Base-by-base conservation (phyloP, 2,888 invertebrate species). In the Lasioglossum morio region DNA sequence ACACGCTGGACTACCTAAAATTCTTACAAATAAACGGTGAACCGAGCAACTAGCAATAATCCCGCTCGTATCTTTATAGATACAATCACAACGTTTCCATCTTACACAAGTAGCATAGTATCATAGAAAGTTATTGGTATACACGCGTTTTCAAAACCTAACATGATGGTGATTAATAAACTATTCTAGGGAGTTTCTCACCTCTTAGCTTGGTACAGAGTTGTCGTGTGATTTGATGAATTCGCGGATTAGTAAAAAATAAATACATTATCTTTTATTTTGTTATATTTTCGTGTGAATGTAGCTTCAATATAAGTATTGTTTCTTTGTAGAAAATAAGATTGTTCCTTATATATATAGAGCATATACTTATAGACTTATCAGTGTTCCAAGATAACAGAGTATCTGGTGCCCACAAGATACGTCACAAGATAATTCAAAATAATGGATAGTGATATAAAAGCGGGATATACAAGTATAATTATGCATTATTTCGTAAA, bases 11-110 rank as follows among this genome's bases (percentile, higher is more conserved):
- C 10, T 75, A 19, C 19, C n/a, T 30, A 46, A 43, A 73, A 81
- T 69, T 69, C 48, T 48, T 48, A 83, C 23, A 78, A 85, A 60
- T 72, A 78, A 63, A 81, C 60, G 53, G 78, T 77, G 43, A 81
- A 82, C 16, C 63, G 77, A 79, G 77, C 76, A 84, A 88, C 87
- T 83, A 84, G 84, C 73, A 86, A 83, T 84, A 92, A 91, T 89
- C 92, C 93, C 93, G 93, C 93, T 93, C 90, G 91, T 89, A 89
- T 87, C 87, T 90, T 89, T 85, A 81, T 63, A 84, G 80, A 75
- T 78, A 63, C 74, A 87, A 88, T 82, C 85, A 87, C 91, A 79
- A 90, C 82, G 85, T 91, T 87, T 87, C 82, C 84, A 91, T 88
- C 69, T 81, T 90, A 82, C 88, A 83, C 46, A 77, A 81, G 83